Conservation (phyloP, 2,888 invertebrate species). For the Dasypogon diadema region DNA sequence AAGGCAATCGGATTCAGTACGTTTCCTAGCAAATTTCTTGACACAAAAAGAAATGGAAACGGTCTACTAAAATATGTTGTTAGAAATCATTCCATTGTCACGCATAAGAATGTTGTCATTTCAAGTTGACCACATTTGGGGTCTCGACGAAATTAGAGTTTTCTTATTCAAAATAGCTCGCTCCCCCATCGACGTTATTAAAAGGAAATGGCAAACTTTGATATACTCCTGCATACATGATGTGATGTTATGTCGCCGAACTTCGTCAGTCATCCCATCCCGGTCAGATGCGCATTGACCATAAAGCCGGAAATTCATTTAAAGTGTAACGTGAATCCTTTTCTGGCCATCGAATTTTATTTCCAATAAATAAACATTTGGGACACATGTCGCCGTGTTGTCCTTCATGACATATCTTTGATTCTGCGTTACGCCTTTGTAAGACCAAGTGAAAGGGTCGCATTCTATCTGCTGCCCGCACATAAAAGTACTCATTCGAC, state of each 20-base stretch:
- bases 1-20: conserved; percentile 52
- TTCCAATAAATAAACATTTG: conserved; percentile 55
- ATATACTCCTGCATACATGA: neutral
- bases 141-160: conserved; percentile 51
- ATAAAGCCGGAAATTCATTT: conserved; percentile 56
- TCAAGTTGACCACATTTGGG: conserved; percentile 21
- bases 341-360: conserved; percentile 50
- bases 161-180: conserved; percentile 53
- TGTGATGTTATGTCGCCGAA: neutral
- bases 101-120: conserved; percentile 46
- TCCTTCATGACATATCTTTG: conserved; percentile 48
- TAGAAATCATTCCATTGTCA: conserved; percentile 46
- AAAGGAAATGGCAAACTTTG: neutral
- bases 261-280: neutral
- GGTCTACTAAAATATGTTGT: neutral
- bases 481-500: conserved; percentile 50
- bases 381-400: conserved; percentile 55
- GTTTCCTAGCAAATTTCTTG: conserved; percentile 38
- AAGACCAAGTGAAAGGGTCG: conserved; percentile 49
- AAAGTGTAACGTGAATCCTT: conserved; percentile 52
- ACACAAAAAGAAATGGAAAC: conserved; percentile 28
- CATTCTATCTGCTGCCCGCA: conserved; percentile 34
- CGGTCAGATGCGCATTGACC: conserved; percentile 37
- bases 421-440: conserved; percentile 11
- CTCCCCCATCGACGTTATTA: neutral